Evolutionary conservation across 2,797 vertebrate species (phyloP), one percentile per base, ranked within the genome.

Genomic region (Etheostoma perlongum): DNA sequence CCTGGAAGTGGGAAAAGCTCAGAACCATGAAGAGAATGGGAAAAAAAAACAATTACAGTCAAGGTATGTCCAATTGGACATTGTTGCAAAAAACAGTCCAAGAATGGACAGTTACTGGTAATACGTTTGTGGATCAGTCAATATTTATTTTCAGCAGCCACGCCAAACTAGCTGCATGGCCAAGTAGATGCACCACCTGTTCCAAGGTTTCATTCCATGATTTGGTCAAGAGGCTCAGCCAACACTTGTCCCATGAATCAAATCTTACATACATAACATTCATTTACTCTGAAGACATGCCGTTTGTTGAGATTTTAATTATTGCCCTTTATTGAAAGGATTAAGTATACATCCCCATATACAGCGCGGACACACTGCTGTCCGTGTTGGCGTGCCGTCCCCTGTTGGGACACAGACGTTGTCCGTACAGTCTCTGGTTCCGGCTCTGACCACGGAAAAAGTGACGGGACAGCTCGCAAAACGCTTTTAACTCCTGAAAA

Each of bases 11-110:
- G 57, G 63, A 81, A 77, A 79, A 72, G 58, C 64, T 66, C 54
- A 30, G 58, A 76, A 81, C 51, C 58, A 81, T 40, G 71, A 79
- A 11, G 54, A 81, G 67, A 86, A 75, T 70, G 48, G 30, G 25
- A 4, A 54, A 54, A 81, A 85, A 78, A 85, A 82, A 76, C 82
- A 84, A 86, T 88, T 88, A 83, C 82, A 76, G 76, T 76, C 69
- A 72, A 86, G 87, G 87, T 88, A 83, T 88, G 83, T 85, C 88
- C 89, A 90, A 86, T 88, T 89, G 79, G 71, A 74, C 70, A 68
- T 68, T 72, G 75, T 74, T 79, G 72, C 52, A 79, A 74, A 77
- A 69, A 89, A 81, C 64, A 69, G 78, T 65, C 55, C 49, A 54
- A 76, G 76, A 89, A 69, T 59, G 62, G 78, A 89, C 61, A 13